These are phyloP conservation scores for Dasypus novemcinctus DNA, from an alignment of 2,113 vertebrate genomes.

Conservation along the genomic window DNA sequence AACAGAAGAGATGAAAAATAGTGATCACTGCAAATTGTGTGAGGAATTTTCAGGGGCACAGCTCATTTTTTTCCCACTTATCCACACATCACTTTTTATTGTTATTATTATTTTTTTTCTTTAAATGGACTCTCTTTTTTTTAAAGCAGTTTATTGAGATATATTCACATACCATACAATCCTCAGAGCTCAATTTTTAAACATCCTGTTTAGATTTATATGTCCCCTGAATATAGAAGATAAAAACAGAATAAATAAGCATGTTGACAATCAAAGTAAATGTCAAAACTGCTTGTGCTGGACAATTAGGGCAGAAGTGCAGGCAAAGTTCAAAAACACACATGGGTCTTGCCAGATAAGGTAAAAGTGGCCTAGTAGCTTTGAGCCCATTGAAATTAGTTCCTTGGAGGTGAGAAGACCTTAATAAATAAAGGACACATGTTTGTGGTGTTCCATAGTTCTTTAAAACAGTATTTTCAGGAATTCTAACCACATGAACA, in stretches of 20 bases:
- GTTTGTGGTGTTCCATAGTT: slow-evolving; percentile 73
- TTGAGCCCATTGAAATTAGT: not conserved
- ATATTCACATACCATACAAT: too few relatives aligned
- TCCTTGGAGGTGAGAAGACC: slow-evolving; percentile 61
- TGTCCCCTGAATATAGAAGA: slow-evolving; percentile 65
- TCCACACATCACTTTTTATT: too few relatives aligned
- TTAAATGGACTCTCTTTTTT: too few relatives aligned
- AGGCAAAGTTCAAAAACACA: not conserved
- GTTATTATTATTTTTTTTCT: too few relatives aligned
- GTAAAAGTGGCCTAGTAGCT: not conserved
- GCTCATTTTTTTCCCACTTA: slow-evolving; percentile 55
- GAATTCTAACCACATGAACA: slow-evolving; percentile 56
- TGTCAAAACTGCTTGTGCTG: slow-evolving; percentile 69
- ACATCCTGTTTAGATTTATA: slow-evolving; percentile 71
- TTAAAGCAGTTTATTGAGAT: too few relatives aligned
- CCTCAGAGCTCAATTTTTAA: not conserved
- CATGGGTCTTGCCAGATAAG: slow-evolving; percentile 43
- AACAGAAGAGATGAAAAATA: slow-evolving; percentile 63
- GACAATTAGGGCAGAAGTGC: slow-evolving; percentile 66
- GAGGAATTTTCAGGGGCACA: slow-evolving; percentile 61
- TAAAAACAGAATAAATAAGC: slow-evolving; percentile 61
- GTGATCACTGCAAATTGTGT: slow-evolving; percentile 66
- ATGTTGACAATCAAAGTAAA: slow-evolving; percentile 62
- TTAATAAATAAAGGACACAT: slow-evolving; percentile 69
- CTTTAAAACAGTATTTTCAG: slow-evolving; percentile 69